These are phyloP conservation scores for Molothrus aeneus DNA, from an alignment of 2,797 vertebrate genomes.

Conservation along the genomic window DNA sequence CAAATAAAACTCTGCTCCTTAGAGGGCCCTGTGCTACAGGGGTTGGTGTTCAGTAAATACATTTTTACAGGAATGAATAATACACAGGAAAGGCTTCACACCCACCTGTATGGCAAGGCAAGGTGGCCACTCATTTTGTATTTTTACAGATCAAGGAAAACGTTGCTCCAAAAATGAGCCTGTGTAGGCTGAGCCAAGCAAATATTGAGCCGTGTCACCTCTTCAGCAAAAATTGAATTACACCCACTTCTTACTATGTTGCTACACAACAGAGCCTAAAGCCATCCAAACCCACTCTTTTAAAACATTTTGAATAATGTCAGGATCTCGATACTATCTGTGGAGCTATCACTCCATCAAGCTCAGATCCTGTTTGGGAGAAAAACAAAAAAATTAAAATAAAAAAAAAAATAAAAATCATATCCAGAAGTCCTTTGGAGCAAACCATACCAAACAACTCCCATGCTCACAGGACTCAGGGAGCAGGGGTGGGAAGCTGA, in stretches of 20 bases:
- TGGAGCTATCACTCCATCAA: background rate
- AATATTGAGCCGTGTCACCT: background rate
- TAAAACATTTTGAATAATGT: background rate
- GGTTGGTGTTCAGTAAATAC: background rate
- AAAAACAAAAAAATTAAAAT: background rate
- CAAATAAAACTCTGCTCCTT: background rate
- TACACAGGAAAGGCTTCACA: background rate
- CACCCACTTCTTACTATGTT: background rate
- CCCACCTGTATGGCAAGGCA: background rate
- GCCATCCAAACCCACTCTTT: background rate
- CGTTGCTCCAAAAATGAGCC: background rate
- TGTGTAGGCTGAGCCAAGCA: background rate
- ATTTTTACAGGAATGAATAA: background rate
- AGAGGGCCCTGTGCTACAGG: rapidly evolving
- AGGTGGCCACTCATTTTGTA: background rate
- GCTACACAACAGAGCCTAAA: background rate
- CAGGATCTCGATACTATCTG: background rate
- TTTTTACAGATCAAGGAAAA: background rate
- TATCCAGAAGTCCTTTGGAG: background rate
- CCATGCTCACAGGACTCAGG: background rate
- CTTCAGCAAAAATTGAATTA: background rate
- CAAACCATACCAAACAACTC: background rate
- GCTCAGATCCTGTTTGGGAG: background rate
- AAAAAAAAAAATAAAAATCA: background rate
- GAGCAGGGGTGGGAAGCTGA: background rate